Evolutionary conservation across 2,113 vertebrate genomes (phyloP).

Genomic region (Varanus salvator): DNA sequence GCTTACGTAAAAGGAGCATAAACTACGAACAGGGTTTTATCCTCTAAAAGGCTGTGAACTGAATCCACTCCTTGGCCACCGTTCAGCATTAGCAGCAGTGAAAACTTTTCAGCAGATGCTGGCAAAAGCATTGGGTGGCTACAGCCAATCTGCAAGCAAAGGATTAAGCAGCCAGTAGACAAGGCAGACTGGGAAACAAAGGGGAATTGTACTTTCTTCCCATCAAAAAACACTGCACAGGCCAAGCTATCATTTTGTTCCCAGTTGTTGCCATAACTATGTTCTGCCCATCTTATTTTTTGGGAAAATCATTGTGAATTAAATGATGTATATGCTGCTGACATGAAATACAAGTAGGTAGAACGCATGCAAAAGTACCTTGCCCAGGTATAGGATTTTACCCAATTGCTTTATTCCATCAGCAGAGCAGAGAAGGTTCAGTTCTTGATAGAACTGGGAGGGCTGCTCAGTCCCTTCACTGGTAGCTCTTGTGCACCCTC

Average conservation of each 20-base stretch:
- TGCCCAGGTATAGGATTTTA: neutral
- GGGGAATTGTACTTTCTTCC: slow-evolving; percentile 30
- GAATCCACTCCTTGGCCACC: slow-evolving; percentile 53
- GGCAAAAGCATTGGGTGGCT: slow-evolving; percentile 50
- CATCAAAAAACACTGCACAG: slow-evolving; percentile 32
- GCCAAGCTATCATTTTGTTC: slow-evolving; percentile 31
- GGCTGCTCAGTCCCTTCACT: too few species aligned
- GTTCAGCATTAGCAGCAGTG: slow-evolving; percentile 57
- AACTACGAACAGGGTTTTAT: slow-evolving; percentile 63
- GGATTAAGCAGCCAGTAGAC: slow-evolving; percentile 66
- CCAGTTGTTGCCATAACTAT: slow-evolving; percentile 11
- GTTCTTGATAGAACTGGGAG: too few species aligned
- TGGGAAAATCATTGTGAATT: slow-evolving; percentile 1
- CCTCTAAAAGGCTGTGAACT: slow-evolving; percentile 37
- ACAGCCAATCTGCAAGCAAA: slow-evolving; percentile 58
- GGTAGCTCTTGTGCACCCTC: too few species aligned
- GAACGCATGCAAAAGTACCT: neutral
- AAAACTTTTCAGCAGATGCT: slow-evolving; percentile 60
- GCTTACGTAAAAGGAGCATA: slow-evolving; percentile 27
- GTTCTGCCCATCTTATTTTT: neutral
- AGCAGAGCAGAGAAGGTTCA: too few species aligned
- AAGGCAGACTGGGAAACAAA: slow-evolving; percentile 58
- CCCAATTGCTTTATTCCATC: too few species aligned
- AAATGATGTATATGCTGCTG: neutral
- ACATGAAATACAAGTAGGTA: neutral